Evolutionary conservation across 2,797 vertebrate genomes (phyloP).

Genomic region (Lateolabrax maculatus): DNA sequence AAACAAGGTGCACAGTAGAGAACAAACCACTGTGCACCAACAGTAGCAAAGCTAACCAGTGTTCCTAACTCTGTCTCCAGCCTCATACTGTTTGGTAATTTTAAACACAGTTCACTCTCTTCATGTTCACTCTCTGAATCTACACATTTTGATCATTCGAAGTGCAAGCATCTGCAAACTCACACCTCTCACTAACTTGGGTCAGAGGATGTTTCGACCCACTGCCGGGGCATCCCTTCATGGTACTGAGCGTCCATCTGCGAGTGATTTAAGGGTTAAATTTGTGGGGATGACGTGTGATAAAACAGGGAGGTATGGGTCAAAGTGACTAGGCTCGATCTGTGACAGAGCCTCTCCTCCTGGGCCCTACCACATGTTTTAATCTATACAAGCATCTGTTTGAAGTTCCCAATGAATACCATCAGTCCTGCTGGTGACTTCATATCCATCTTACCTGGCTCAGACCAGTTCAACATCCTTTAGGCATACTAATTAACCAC

Average conservation of each 20-base stretch:
- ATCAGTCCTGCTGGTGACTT: conserved; percentile 76
- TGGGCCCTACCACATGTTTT: conserved; percentile 82
- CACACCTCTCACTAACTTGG: conserved; percentile 34
- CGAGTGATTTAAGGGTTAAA: conserved; percentile 82
- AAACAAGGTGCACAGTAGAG: conserved; percentile 68
- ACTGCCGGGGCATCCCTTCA: conserved; percentile 55
- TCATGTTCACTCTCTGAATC: conserved; percentile 5
- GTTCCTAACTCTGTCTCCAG: conserved; percentile 26
- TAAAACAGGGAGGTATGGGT: conserved; percentile 83
- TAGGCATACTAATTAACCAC: conserved; percentile 33
- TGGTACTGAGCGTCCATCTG: conserved; percentile 76
- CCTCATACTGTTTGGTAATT: neutral
- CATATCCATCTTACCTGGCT: conserved; percentile 77
- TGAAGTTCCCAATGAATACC: conserved; percentile 86
- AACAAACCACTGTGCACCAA: conserved; percentile 42
- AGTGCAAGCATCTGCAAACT: conserved; percentile 39
- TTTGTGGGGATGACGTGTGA: conserved; percentile 83
- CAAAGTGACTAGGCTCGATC: conserved; percentile 82
- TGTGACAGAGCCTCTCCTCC: conserved; percentile 79
- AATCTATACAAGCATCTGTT: conserved; percentile 86
- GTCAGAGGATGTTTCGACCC: conserved; percentile 61
- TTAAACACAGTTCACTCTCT: conserved; percentile 20
- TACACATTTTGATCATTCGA: conserved; percentile 8
- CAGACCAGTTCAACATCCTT: conserved; percentile 48
- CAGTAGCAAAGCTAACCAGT: conserved; percentile 49